Percentiles rank a stretch among this genome's conserved stretches.
These are phyloP conservation scores for Bembecia ichneumoniformis DNA, from an alignment of 2,888 invertebrate genomes.

Conservation along the genomic window DNA sequence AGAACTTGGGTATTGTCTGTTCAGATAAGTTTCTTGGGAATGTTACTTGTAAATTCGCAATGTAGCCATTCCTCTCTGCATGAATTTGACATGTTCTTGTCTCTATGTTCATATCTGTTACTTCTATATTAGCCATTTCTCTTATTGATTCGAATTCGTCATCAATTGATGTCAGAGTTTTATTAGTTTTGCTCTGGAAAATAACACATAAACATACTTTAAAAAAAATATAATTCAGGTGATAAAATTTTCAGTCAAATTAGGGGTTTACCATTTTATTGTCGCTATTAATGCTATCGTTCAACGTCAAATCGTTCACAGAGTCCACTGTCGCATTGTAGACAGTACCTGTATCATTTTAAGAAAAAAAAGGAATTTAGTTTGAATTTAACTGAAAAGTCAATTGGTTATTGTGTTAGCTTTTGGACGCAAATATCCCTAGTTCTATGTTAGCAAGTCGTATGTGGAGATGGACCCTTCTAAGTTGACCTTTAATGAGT, in stretches of 20 bases:
- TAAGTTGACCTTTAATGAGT: too few species aligned
- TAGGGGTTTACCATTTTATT: slow-evolving; percentile 41
- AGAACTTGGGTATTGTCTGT: slow-evolving; percentile 63
- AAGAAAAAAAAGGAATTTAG: too few species aligned
- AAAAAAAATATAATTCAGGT: neutral
- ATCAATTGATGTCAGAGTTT: slow-evolving; percentile 50
- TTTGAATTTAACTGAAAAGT: too few species aligned
- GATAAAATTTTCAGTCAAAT: slow-evolving; percentile 1
- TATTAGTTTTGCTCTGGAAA: slow-evolving; percentile 50
- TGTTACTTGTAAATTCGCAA: slow-evolving; percentile 69
- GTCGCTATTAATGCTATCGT: slow-evolving; percentile 48
- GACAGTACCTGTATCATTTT: slow-evolving; percentile 34
- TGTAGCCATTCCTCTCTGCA: slow-evolving; percentile 66
- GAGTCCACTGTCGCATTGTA: slow-evolving; percentile 59
- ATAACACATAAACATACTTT: neutral
- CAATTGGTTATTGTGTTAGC: too few species aligned
- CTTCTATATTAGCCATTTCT: slow-evolving; percentile 66
- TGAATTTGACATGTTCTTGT: slow-evolving; percentile 74
- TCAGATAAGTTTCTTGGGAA: slow-evolving; percentile 71
- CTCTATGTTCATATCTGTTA: slow-evolving; percentile 72
- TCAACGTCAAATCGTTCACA: slow-evolving; percentile 42
- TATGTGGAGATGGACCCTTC: too few species aligned
- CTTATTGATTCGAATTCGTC: slow-evolving; percentile 67
- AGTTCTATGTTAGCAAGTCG: too few species aligned
- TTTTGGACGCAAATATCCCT: too few species aligned